Evolutionary conservation across 2,113 vertebrate species (phyloP), one percentile per base, ranked within the genome.

Genomic region (Gavialis gangeticus): DNA sequence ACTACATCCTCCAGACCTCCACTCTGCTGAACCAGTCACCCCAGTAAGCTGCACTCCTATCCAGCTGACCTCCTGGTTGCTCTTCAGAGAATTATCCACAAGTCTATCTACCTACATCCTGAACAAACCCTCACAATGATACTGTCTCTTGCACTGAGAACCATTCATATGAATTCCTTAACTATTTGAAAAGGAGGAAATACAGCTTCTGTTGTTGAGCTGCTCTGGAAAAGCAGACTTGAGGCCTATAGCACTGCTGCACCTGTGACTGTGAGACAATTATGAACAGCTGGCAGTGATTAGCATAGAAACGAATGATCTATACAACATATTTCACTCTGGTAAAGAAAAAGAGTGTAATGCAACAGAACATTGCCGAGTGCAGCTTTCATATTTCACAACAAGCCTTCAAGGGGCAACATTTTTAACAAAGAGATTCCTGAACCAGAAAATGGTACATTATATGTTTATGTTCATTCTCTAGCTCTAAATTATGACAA

Each of bases 261-360:
- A 97, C 95, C 94, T 96, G 87, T 93, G 94, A 90, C 67, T 62
- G 55, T 69, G 63, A 8, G 56, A 85, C 87, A 88, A 37, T 77
- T 94, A 85, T 0, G 5, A 96, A 54, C 96, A 96, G 73, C 96
- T 96, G 96, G 69, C 87, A 85, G 79, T 82, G 85, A 95, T 94
- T 93, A 96, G 83, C 78, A 69, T 76, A 81, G 80, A 85, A 93
- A 89, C 58, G 85, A 62, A 46, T 13, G 64, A 54, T 73, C 85
- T n/a, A 90, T 82, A 58, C 78, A 69, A 69, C 56, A 37, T 34
- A 73, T 81, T 94, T 94, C 80, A 91, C 25, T 89, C 69, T 79
- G 18, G 89, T 57, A 76, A 79, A 88, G 84, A 79, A 95, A 22
- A 93, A 71, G 24, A 67, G 18, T 58, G 81, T 87, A 55, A 83